Base-by-base conservation (phyloP, 2,113 vertebrate genomes). In the Hemicordylus capensis region DNA sequence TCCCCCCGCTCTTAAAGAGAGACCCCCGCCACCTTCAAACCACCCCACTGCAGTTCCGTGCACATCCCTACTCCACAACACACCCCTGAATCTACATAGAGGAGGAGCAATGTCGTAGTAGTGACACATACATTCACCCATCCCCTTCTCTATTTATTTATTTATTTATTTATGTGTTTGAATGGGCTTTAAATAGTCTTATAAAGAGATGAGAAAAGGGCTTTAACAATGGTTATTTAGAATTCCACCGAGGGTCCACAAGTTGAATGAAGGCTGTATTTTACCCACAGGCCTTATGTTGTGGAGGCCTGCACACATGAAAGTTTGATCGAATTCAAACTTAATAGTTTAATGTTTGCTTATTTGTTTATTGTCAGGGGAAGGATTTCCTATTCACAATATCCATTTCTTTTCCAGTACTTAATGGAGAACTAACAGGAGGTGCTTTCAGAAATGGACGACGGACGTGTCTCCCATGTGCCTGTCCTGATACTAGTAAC, bases 401-500 rank as follows among this genome's bases (percentile, higher is more conserved):
- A 24, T 84, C 84, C 76, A 85, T 88, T 89, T 73, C 37, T 22
- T 80, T 91, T 89, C 6, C 91, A 99, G 99, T 99, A 96, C 97
- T 98, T 78, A 99, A 99, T 5, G 98, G 98, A 77, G 99, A 99
- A 89, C 97, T 99, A 54, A 97, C 97, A 24, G 98, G 98, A 91
- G 97, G 98, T 0, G 97, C 97, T 46, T 99, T 99, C 93, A 97
- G 98, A 80, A 99, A 99, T 0, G 99, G 99, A 44, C 97, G 98
- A 34, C 98, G 99, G 46, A 97, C 94, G n/a, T 98, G 97, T 93
- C 97, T 99, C 86, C 97, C 98, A 19, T 97, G 98, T 46, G 98
- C 98, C 20, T 98, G 98, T 82, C 99, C 98, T 0, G 98, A 99
- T 93, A 98, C 97, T 92, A 98, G 98, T 97, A 99, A 98, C 95